Conservation (phyloP, 2,888 invertebrate genomes). For the Ophion slaviceki region DNA sequence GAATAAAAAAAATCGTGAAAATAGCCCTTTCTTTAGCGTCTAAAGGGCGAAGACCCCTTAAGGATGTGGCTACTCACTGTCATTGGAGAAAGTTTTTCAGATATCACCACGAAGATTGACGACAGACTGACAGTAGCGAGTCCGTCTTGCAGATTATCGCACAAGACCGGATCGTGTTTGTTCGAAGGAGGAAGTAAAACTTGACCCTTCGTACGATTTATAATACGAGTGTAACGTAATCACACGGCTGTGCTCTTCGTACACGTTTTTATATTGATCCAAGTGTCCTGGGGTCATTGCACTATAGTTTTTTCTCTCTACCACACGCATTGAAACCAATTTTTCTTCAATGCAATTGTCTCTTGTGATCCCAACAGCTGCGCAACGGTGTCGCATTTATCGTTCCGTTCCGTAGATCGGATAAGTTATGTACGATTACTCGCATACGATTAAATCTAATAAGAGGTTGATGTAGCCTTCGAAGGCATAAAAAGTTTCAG, state of each 20-base stretch:
- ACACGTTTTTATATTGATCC: conserved; percentile 17
- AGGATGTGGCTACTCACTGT: conserved; percentile 5
- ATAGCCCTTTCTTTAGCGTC: too few relatives aligned
- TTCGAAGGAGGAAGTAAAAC: conserved; percentile 9
- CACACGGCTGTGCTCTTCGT: not conserved
- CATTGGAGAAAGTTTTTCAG: conserved; percentile 12
- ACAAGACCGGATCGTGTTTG: conserved; percentile 7
- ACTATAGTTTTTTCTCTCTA: not conserved
- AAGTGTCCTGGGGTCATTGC: not conserved
- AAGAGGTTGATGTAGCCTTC: conserved; percentile 7
- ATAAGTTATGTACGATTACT: not conserved
- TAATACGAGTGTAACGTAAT: conserved; percentile 11
- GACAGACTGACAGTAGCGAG: conserved; percentile 3
- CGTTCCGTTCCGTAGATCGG: not conserved
- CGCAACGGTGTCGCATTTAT: not conserved
- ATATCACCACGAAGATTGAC: conserved; percentile 1
- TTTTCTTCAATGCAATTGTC: not conserved
- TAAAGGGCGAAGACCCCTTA: too few relatives aligned
- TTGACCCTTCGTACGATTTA: conserved; percentile 12
- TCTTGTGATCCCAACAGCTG: conserved; percentile 7
- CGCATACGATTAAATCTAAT: conserved; percentile 24
- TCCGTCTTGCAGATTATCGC: not conserved
- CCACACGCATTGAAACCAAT: not conserved
- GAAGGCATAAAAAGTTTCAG: conserved; percentile 15
- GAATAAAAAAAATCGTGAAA: too few relatives aligned